phyloP scores from a whole-genome alignment of 2,888 invertebrate genomes.

The Dendrolimus houi region DNA sequence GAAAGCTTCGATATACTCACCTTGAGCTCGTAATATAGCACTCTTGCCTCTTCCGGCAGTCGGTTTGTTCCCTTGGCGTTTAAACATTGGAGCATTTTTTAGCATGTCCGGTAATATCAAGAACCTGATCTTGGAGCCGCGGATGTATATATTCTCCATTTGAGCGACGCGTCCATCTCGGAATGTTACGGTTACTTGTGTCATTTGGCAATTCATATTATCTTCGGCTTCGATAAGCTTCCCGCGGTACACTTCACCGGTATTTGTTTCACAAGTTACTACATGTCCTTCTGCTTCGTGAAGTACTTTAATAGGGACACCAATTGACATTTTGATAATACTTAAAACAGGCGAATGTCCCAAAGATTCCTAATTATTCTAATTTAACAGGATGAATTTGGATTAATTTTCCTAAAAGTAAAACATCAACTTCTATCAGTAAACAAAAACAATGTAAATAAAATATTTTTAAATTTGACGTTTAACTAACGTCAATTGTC shows the following conservation, averaged over 20 bases:
- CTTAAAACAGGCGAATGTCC: slow-evolving; percentile 9
- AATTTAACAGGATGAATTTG: neutral
- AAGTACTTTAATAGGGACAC: slow-evolving; percentile 99
- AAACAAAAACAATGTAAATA: too few relatives aligned
- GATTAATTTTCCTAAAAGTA: neutral
- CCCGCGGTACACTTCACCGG: slow-evolving; percentile 99
- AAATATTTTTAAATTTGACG: too few relatives aligned
- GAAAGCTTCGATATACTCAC: slow-evolving; percentile 56
- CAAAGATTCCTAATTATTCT: slow-evolving; percentile 1
- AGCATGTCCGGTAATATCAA: slow-evolving; percentile 99
- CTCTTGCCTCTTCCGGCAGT: slow-evolving; percentile 94
- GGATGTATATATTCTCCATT: slow-evolving; percentile 97
- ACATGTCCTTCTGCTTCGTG: slow-evolving; percentile 99
- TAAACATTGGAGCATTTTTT: slow-evolving; percentile 98
- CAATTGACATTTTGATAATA: slow-evolving; percentile 90
- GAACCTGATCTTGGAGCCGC: slow-evolving; percentile 98
- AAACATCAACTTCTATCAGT: too few relatives aligned
- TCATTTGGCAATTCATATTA: slow-evolving; percentile 99
- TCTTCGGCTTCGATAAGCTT: slow-evolving; percentile 99
- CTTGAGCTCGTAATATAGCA: slow-evolving; percentile 94
- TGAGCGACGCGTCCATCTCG: slow-evolving; percentile 95
- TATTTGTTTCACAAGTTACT: slow-evolving; percentile 98
- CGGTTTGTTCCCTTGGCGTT: slow-evolving; percentile 90
- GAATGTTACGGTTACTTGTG: slow-evolving; percentile 94
- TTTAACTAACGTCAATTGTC: too few relatives aligned